phyloP scores from a whole-genome alignment of 2,113 vertebrate genomes.

The Chaetodon trifascialis region DNA sequence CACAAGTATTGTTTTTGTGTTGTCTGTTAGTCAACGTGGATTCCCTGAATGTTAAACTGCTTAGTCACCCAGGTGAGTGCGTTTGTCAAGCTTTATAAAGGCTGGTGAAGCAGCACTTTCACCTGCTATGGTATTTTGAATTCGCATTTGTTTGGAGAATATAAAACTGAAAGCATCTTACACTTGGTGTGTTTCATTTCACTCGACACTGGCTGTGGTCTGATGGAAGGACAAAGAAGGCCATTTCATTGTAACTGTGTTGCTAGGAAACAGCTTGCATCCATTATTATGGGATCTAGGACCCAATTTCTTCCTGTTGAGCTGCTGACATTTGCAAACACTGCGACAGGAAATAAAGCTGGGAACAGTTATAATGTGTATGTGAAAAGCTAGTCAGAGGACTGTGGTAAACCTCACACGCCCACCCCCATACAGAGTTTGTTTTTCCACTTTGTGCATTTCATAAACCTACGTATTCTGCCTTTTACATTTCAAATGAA shows the following conservation, averaged over 20 bases:
- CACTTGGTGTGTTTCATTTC: slow-evolving; percentile 10
- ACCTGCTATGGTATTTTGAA: background rate
- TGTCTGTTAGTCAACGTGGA: slow-evolving; percentile 19
- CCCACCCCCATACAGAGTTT: background rate
- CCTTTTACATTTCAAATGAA: background rate
- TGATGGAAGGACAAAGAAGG: slow-evolving; percentile 36
- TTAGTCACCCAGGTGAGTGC: slow-evolving; percentile 53
- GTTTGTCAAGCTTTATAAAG: slow-evolving; percentile 1
- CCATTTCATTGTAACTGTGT: slow-evolving; percentile 37
- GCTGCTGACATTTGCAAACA: slow-evolving; percentile 49
- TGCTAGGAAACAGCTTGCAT: slow-evolving; percentile 68
- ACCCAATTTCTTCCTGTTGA: slow-evolving; percentile 18
- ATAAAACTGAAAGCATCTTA: background rate
- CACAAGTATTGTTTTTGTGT: slow-evolving; percentile 26
- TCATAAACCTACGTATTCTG: background rate
- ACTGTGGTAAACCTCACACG: background rate
- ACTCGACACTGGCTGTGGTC: background rate
- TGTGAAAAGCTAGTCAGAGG: background rate
- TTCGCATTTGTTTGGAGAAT: slow-evolving; percentile 1
- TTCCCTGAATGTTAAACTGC: slow-evolving; percentile 20
- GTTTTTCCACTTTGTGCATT: background rate
- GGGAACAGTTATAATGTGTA: background rate
- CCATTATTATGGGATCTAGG: slow-evolving; percentile 2
- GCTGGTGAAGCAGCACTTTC: background rate
- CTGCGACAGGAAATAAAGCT: slow-evolving; percentile 18